Base-by-base conservation (phyloP, 2,113 vertebrate species). In the Xiphophorus hellerii region DNA sequence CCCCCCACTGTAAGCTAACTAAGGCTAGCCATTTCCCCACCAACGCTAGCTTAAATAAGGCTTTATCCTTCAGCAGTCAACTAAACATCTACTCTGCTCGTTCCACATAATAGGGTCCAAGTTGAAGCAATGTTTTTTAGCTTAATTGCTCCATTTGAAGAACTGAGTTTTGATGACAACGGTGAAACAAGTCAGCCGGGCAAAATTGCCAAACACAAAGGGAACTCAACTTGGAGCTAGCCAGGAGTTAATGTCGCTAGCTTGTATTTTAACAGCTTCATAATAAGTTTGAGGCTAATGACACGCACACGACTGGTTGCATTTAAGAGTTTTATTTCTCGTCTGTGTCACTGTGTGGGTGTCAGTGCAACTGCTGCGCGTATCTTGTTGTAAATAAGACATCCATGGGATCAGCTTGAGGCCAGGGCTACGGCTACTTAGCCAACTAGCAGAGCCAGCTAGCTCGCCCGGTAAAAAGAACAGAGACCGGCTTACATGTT, bases 401-500 rank as follows among this genome's bases (percentile, higher is more conserved):
- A 64, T 74, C 58, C 25, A 28, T 54, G 73, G 69, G 81, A 80
- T 76, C 84, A 85, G 72, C 84, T 82, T 84, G 81, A 92, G 93
- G 93, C 94, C 92, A 91, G 75, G 68, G 85, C 88, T 88, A 74
- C 73, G 54, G 76, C 84, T 79, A 90, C 76, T 90, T 48, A 91
- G 84, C 87, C 64, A 74, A 69, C 71, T 89, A 86, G 85, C 89
- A 33, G 62, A 91, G 51, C 22, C 51, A 77, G 78, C 76, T 90
- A 92, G 85, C 90, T 83, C 73, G 63, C 92, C 90, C 86, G 83
- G 78, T 83, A 71, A 86, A 28, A 74, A 89, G 77, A 91, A 84
- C 89, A 84, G 84, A 90, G 79, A 88, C 92, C 88, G 88, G 93
- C 90, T 95, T 95, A 95, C 95, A 92, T 94, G 93, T 74, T 94